Evolutionary conservation across 2,113 vertebrate species (phyloP).

Genomic region (Callaeas wilsoni): DNA sequence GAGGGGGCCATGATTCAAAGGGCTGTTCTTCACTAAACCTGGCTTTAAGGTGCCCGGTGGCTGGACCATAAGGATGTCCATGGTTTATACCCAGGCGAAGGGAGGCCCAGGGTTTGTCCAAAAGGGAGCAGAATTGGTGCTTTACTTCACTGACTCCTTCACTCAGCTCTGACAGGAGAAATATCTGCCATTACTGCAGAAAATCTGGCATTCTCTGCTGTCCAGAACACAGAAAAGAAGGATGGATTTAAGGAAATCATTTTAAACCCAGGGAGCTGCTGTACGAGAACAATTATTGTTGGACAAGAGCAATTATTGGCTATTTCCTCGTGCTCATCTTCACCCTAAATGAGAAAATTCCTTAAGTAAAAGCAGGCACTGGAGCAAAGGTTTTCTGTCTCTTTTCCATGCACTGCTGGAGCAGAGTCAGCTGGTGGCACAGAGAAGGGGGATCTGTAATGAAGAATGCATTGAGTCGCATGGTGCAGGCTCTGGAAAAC

Average conservation of each 20-base stretch:
- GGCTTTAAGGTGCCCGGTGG: neutral
- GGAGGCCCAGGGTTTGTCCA: neutral
- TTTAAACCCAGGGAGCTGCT: neutral
- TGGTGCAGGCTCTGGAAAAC: neutral
- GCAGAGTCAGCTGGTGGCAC: neutral
- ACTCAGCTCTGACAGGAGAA: neutral
- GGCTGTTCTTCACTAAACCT: neutral
- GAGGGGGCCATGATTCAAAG: neutral
- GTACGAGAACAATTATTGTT: neutral
- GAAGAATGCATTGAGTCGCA: fast-evolving
- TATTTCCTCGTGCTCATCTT: neutral
- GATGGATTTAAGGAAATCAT: neutral
- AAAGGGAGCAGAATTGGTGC: neutral
- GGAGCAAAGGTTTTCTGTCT: neutral
- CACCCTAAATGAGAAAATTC: neutral
- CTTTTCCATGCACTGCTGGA: neutral
- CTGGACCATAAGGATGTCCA: neutral
- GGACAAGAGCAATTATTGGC: neutral
- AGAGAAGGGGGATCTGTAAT: neutral
- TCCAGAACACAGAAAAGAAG: neutral
- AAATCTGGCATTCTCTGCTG: neutral
- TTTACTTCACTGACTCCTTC: neutral
- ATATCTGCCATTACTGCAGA: neutral
- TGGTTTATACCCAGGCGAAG: fast-evolving
- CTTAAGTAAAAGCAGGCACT: neutral